These are phyloP conservation scores for Hypanus sabinus DNA, from an alignment of 2,113 vertebrate genomes.

Conservation along the genomic window DNA sequence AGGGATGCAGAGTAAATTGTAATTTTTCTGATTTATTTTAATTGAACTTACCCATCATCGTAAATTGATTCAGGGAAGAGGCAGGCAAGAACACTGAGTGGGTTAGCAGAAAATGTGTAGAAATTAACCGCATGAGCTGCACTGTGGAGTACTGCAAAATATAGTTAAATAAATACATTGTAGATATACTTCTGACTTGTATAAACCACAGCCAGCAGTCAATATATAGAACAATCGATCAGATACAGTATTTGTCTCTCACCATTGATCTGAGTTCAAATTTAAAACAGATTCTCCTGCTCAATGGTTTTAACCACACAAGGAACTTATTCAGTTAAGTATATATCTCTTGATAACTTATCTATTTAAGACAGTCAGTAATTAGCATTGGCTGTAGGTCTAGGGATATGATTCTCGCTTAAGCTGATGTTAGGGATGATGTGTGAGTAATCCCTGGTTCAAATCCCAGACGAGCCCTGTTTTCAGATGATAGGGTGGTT, in stretches of 20 bases:
- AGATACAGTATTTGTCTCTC: background rate
- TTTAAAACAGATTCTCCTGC: background rate
- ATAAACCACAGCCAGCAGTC: background rate
- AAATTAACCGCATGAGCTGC: constrained; percentile 35
- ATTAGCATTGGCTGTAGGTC: no score
- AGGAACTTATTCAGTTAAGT: background rate
- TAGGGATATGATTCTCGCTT: no score
- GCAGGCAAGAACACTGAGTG: constrained; percentile 37
- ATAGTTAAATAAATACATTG: background rate
- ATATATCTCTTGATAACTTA: no score
- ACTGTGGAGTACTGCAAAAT: constrained; percentile 37
- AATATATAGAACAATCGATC: background rate
- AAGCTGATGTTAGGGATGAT: no score
- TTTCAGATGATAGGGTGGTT: no score
- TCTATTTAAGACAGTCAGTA: no score
- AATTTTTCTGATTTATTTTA: background rate
- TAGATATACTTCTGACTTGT: background rate
- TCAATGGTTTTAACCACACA: background rate
- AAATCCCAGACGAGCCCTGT: no score
- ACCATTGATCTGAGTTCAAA: background rate
- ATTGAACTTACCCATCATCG: constrained; percentile 35
- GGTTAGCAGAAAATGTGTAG: constrained; percentile 26
- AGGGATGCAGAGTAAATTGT: no score
- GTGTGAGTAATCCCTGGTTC: no score
- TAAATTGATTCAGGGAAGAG: constrained; percentile 28